Percentiles rank a stretch among this genome's conserved stretches.
phyloP scores from a whole-genome alignment of 2,113 vertebrate genomes.

The Urocolius indicus region DNA sequence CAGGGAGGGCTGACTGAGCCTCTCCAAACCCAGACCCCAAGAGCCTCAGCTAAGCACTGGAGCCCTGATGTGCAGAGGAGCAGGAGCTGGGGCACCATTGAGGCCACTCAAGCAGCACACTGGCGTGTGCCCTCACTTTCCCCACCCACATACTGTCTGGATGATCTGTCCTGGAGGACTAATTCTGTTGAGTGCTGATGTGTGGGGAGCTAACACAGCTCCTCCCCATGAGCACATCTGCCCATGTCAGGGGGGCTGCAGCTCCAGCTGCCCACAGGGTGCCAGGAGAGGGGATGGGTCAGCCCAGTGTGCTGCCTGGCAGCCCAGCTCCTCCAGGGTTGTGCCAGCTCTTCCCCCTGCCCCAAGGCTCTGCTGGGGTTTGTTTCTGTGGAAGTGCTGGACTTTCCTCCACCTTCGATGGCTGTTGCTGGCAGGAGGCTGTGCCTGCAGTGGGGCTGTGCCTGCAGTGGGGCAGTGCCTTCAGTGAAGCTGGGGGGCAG shows the following conservation, averaged over 20 bases:
- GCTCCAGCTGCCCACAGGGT: not conserved
- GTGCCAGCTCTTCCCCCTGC: not conserved
- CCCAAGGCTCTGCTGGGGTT: not conserved
- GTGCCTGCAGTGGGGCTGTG: not conserved
- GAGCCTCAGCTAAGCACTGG: not conserved
- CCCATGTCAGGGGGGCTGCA: not conserved
- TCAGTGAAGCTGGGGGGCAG: not conserved
- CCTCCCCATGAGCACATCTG: not conserved
- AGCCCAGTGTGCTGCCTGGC: not conserved
- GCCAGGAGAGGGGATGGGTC: not conserved
- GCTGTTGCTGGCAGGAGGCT: fast-evolving
- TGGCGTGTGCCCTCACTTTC: not conserved
- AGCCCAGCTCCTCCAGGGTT: too few relatives aligned
- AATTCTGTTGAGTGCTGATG: not conserved
- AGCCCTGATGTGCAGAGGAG: not conserved
- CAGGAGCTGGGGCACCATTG: not conserved
- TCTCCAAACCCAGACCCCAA: not conserved
- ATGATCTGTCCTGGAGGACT: not conserved
- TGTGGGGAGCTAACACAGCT: not conserved
- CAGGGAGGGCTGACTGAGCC: not conserved
- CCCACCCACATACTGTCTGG: not conserved
- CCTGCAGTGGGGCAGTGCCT: not conserved
- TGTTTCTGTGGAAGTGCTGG: not conserved
- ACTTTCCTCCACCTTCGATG: fast-evolving
- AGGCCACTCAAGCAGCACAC: not conserved